Conservation (phyloP, 2,888 invertebrate species). For the Syritta pipiens region DNA sequence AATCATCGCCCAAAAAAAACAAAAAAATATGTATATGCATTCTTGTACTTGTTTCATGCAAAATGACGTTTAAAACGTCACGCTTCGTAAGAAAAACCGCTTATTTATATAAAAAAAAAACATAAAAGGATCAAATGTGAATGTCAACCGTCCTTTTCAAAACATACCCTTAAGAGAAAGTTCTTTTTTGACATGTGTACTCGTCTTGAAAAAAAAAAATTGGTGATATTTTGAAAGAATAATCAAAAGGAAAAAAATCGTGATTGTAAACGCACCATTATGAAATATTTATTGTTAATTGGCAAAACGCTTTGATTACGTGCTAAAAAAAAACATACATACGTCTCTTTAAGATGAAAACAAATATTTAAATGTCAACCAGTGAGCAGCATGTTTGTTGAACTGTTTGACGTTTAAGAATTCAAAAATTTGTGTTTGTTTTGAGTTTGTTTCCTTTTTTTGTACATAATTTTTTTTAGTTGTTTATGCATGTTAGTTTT, state of each 20-base stretch:
- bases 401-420: conserved; percentile 24
- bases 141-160: conserved; percentile 36
- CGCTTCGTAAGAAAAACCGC: conserved; percentile 27
- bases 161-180: conserved; percentile 12
- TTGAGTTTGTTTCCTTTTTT: not conserved
- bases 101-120: conserved; percentile 8
- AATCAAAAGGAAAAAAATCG: not conserved
- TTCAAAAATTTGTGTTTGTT: not conserved
- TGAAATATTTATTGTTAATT: conserved; percentile 26
- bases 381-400: not conserved
- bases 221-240: conserved; percentile 35
- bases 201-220: not conserved
- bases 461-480: not conserved
- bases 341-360: conserved; percentile 41
- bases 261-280: conserved; percentile 33
- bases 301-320: conserved; percentile 48
- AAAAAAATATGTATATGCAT: conserved; percentile 10
- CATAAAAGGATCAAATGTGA: conserved; percentile 10
- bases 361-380: conserved; percentile 11
- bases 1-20: conserved; percentile 11
- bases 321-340: conserved; percentile 22
- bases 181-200: conserved; percentile 11
- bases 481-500: conserved; percentile 10
- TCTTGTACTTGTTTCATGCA: conserved; percentile 30
- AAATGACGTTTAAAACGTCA: conserved; percentile 35